Evolutionary conservation across 2,888 invertebrate genomes (phyloP).

Genomic region (Seira sanloemensis): DNA sequence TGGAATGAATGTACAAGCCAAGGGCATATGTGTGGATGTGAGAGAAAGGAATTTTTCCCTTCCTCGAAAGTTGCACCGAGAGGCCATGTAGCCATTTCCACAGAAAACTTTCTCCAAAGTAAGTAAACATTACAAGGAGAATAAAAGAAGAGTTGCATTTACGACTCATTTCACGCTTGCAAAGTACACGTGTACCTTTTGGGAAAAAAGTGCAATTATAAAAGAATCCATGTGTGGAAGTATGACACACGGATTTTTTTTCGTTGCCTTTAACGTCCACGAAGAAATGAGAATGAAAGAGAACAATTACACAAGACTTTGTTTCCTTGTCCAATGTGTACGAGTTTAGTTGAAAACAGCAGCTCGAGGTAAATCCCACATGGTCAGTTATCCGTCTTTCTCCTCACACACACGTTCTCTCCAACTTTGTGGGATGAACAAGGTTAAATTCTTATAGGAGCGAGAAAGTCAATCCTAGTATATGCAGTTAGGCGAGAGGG

Average conservation of each 20-base stretch:
- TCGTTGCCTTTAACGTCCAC: background rate
- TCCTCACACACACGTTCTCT: background rate
- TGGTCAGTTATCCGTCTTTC: conserved; percentile 28
- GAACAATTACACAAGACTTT: conserved; percentile 26
- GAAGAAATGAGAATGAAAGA: conserved; percentile 24
- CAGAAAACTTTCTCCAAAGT: background rate
- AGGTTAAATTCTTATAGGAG: conserved; percentile 12
- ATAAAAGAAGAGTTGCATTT: no score
- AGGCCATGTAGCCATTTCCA: no score
- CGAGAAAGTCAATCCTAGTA: background rate
- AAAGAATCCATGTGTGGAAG: background rate
- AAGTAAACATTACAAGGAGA: no score
- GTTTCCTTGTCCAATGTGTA: background rate
- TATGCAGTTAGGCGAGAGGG: background rate
- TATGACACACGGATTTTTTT: conserved; percentile 29
- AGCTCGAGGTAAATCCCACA: conserved; percentile 31
- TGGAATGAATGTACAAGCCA: background rate
- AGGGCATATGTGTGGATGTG: background rate
- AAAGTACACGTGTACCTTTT: no score
- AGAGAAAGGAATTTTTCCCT: background rate
- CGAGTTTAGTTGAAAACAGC: conserved; percentile 9
- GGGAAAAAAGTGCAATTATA: conserved; percentile 19
- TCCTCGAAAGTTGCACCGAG: background rate
- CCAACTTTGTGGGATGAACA: background rate
- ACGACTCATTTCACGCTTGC: no score